Evolutionary conservation across 1,140 invertebrate species (phyloP).

Genomic region (Rhopalosiphum maidis): DNA sequence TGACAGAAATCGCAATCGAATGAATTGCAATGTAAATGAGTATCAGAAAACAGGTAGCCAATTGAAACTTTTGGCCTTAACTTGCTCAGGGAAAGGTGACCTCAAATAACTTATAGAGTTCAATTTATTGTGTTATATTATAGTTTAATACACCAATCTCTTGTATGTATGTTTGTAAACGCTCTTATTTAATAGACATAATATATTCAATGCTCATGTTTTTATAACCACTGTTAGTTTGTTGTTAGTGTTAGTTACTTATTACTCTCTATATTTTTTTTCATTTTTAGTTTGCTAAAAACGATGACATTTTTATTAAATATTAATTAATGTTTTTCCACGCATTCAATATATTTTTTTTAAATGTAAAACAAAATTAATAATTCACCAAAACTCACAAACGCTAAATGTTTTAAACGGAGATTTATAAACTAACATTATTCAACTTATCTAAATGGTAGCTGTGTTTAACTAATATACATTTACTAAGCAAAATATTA

Average conservation of each 20-base stretch:
- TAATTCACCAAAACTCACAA: neutral
- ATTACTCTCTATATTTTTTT: neutral
- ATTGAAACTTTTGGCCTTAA: neutral
- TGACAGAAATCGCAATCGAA: neutral
- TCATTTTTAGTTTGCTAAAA: neutral
- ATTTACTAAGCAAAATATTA: neutral
- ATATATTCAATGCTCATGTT: too few relatives aligned
- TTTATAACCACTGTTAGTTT: too few relatives aligned
- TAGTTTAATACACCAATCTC: neutral
- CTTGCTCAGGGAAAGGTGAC: neutral
- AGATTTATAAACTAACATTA: neutral
- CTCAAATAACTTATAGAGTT: neutral
- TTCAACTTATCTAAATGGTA: neutral
- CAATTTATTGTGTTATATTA: neutral
- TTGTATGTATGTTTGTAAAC: neutral
- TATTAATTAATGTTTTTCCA: neutral
- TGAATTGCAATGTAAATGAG: neutral
- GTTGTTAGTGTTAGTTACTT: neutral
- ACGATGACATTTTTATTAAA: neutral
- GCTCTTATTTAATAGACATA: too few relatives aligned
- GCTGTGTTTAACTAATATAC: neutral
- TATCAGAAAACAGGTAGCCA: neutral
- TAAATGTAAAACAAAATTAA: neutral
- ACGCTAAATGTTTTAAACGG: neutral
- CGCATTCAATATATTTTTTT: neutral